Evolutionary conservation across 2,797 vertebrate species (phyloP).

Genomic region (Harpagifer antarcticus): DNA sequence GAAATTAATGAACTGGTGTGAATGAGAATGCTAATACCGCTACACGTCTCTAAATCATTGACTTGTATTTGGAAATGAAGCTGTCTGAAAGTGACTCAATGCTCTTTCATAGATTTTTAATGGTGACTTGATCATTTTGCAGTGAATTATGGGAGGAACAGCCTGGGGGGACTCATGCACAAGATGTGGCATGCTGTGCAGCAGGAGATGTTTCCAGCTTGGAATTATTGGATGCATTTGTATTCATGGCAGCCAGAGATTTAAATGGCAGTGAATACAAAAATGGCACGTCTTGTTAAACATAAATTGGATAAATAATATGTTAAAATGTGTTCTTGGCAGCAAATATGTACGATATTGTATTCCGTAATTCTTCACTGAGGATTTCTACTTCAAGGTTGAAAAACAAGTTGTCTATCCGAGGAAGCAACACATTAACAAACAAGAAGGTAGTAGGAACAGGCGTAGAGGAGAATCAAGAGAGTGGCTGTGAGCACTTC

Average conservation of each 20-base stretch:
- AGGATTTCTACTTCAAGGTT: slow-evolving; percentile 45
- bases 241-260: slow-evolving; percentile 36
- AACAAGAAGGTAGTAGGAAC: background rate
- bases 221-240: slow-evolving; percentile 31
- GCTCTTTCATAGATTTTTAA: slow-evolving; percentile 41
- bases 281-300: slow-evolving; percentile 23
- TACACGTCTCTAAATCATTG: slow-evolving; percentile 45
- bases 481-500: background rate
- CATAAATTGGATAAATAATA: slow-evolving; percentile 41
- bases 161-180: slow-evolving; percentile 8
- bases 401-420: slow-evolving; percentile 37
- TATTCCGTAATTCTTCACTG: slow-evolving; percentile 40
- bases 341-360: slow-evolving; percentile 33
- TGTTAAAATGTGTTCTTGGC: slow-evolving; percentile 40
- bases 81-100: slow-evolving; percentile 44
- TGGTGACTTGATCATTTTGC: slow-evolving; percentile 31
- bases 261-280: slow-evolving; percentile 19
- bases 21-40: slow-evolving; percentile 47
- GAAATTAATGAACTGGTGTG: slow-evolving; percentile 54
- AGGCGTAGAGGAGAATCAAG: background rate
- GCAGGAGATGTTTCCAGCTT: background rate
- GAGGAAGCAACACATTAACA: slow-evolving; percentile 4
- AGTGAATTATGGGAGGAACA: slow-evolving; percentile 17
- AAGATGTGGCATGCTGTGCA: slow-evolving; percentile 3
- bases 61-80: slow-evolving; percentile 38